Evolutionary conservation across 2,113 vertebrate species (phyloP), one percentile per base, ranked within the genome.

Genomic region (Manacus vitellinus): DNA sequence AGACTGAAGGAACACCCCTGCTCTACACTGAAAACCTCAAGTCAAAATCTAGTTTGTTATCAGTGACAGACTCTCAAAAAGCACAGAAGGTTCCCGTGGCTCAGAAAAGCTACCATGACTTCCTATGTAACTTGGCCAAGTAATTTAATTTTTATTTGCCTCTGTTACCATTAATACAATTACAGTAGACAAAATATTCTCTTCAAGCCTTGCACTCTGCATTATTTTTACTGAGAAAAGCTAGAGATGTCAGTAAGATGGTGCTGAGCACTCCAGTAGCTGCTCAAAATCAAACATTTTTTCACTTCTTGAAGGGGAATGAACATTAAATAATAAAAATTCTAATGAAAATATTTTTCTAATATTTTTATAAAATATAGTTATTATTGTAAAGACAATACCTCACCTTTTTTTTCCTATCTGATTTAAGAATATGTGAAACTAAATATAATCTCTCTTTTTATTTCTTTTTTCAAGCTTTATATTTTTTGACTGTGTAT

Each of bases 401-500:
- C 27, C 59, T 12, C 39, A 49, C 47, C 54, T 61, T 88, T 91
- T 89, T 59, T 75, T 86, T 67, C 37, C 62, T 56, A 3, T 81
- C 62, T 86, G 46, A 76, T 84, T 88, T 90, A 78, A 84, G 35
- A 88, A 58, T 82, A 70, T 56, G 7, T 88, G 85, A 74, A 87
- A 61, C 63, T 83, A 94, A 90, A 70, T 86, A 52, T 82, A 82
- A 95, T 95, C 58, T 87, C 67, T 79, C 54, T 86, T 52, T 66
- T 86, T 83, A 47, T 66, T 95, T 63, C 37, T 58, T 88, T 96
- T 95, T 31, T 80, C 76, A 95, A 97, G 90, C 41, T 70, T 85
- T 89, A 31, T 85, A 77, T 95, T 96, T 92, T 83, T 47, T 89
- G 71, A 67, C 92, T 96, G 75, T 88, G 61, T 97, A 80, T 93